A percentile compares a stretch with the other conserved stretches of the same genome.
Evolutionary conservation across 2,113 vertebrate genomes (phyloP).

Genomic region (Lycaon pictus): DNA sequence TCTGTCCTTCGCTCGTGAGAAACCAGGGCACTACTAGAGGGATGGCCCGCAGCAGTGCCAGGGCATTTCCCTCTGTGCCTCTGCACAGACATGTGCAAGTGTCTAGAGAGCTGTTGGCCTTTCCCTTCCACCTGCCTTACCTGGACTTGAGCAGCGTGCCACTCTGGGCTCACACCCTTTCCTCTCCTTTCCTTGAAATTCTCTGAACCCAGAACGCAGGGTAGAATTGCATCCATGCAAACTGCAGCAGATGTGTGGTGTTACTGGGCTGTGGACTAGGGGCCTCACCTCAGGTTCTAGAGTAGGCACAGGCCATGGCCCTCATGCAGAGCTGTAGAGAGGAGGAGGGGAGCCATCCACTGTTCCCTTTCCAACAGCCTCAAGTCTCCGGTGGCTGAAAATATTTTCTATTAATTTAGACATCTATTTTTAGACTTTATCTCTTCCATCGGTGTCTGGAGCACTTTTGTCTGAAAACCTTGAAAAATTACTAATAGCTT

Average conservation of each 20-base stretch:
- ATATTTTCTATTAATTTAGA: not conserved
- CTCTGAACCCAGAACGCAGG: not conserved
- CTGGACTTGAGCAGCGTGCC: not conserved
- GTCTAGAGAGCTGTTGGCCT: not conserved
- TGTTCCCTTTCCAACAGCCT: constrained; percentile 74
- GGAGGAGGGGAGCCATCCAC: constrained; percentile 62
- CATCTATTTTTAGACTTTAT: not conserved
- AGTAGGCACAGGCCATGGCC: constrained; percentile 47
- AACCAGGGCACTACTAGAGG: not conserved
- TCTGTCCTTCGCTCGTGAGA: constrained; percentile 74
- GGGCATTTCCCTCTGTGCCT: not conserved
- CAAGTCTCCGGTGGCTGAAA: constrained; percentile 62
- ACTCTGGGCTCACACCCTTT: not conserved
- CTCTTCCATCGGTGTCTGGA: not conserved
- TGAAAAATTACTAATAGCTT: not conserved
- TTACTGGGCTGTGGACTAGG: not conserved
- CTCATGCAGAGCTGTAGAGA: constrained; percentile 45
- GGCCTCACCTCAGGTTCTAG: constrained; percentile 19
- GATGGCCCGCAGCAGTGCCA: not conserved
- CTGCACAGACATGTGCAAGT: not conserved
- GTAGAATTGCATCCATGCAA: not conserved
- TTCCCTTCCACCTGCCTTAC: not conserved
- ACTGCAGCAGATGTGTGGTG: not conserved
- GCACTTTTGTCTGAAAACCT: not conserved
- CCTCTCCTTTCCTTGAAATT: not conserved